Evolutionary conservation across 2,113 vertebrate genomes (phyloP), one percentile per base, ranked within the genome.

Genomic region (Alethe castanea): DNA sequence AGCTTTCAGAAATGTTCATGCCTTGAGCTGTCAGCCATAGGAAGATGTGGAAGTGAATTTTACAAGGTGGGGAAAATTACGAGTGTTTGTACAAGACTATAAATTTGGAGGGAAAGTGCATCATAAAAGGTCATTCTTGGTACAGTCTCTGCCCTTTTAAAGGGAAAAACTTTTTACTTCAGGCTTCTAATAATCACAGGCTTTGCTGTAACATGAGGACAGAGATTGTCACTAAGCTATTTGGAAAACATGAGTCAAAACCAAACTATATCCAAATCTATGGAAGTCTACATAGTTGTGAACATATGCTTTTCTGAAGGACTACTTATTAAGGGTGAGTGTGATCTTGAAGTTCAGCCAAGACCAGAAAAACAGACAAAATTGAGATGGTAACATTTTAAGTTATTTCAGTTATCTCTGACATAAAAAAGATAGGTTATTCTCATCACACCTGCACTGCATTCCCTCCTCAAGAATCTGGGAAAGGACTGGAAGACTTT

Each of bases 241-340:
- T 86, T 71, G 66, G 70, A 89, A 92, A 89, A 87, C 76, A 65
- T 73, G 48, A 89, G 11, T 87, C 42, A 89, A 91, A 87, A 88
- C 25, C 29, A 61, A 53, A 77, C n/a, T 72, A 25, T 20, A 48
- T 72, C n/a, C 44, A 64, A 53, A 71, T 71, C 40, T 53, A 25
- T 2, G 2, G n/a, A 81, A 61, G 13, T 56, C 44, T 61, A 53
- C 13, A 24, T 6, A 60, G 35, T 36, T 76, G n/a, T 10, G 23
- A 64, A 5, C 5, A 87, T 26, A 59, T 15, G 42, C 8, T 91
- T 15, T 85, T 45, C 54, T 35, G 42, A 76, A 65, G 31, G 12
- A 45, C 40, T 3, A 0, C 36, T 81, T 65, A 78, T 23, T 52
- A 81, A 78, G 14, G 40, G 44, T 67, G 54, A 8, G 0, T 60